These are phyloP conservation scores for Stichodactyla mertensii DNA, from an alignment of 64 coral and sea anemone species.

Conservation along the genomic window DNA sequence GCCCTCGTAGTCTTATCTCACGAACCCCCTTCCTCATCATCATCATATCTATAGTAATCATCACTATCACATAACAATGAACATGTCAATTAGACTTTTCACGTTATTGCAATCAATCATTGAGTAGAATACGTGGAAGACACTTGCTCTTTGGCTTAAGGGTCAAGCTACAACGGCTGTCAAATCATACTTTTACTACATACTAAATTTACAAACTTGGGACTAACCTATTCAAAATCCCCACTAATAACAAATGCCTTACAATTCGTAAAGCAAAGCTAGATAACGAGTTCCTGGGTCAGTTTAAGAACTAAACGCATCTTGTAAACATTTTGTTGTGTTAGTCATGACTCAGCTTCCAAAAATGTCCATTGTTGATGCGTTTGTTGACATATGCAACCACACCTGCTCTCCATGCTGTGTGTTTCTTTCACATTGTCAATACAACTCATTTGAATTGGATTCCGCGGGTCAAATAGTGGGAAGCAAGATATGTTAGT, in stretches of 20 bases:
- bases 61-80: background rate
- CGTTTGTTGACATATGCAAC: background rate
- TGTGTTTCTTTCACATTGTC: background rate
- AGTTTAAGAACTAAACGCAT: background rate
- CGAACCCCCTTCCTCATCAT: background rate
- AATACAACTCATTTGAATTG: background rate
- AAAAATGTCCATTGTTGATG: background rate
- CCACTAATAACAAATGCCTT: background rate
- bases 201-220: too few species aligned
- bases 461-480: background rate
- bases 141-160: background rate
- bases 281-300: background rate
- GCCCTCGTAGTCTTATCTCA: background rate
- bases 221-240: too few species aligned
- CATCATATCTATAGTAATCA: background rate
- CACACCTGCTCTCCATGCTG: slow-evolving; percentile 1
- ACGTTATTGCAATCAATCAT: too few species aligned
- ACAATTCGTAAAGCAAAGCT: background rate
- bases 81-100: background rate
- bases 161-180: background rate
- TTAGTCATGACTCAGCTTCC: background rate
- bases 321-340: background rate
- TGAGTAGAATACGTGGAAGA: too few species aligned
- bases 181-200: too few species aligned
- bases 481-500: background rate